These are phyloP conservation scores for Discoglossus pictus DNA, from an alignment of 2,797 vertebrate species.

Conservation along the genomic window DNA sequence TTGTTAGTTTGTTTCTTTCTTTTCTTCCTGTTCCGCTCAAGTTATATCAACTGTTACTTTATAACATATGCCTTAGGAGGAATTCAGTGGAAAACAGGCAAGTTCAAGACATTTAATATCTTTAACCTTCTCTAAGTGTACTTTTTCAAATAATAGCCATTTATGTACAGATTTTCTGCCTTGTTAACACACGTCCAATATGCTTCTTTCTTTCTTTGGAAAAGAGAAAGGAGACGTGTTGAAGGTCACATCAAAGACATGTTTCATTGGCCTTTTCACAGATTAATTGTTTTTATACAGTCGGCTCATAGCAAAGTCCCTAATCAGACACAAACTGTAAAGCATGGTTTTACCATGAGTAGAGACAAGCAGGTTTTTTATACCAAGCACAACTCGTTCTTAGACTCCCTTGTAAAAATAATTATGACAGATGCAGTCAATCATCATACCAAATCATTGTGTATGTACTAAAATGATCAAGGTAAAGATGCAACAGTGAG, in stretches of 20 bases:
- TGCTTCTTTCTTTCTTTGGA: too few species aligned
- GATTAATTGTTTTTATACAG: conserved; percentile 15
- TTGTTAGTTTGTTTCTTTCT: too few species aligned
- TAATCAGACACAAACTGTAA: conserved; percentile 12
- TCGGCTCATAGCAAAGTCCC: neutral
- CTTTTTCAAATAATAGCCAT: too few species aligned
- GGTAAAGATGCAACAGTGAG: neutral
- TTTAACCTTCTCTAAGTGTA: too few species aligned
- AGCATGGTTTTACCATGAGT: conserved; percentile 18
- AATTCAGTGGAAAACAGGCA: too few species aligned
- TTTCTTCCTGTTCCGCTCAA: too few species aligned
- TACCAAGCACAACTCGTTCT: conserved; percentile 21
- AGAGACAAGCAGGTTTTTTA: conserved; percentile 24
- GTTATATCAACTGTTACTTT: too few species aligned
- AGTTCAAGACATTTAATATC: too few species aligned
- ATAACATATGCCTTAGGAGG: too few species aligned
- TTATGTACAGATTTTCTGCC: too few species aligned
- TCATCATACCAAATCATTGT: conserved; percentile 19
- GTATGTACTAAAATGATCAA: conserved; percentile 16
- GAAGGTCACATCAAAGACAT: neutral
- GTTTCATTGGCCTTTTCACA: conserved; percentile 18
- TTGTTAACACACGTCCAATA: too few species aligned
- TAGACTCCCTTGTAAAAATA: conserved; percentile 30
- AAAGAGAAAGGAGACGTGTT: too few species aligned
- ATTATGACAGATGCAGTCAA: conserved; percentile 20